Evolutionary conservation across 2,797 vertebrate genomes (phyloP), one percentile per base, ranked within the genome.

Genomic region (Ataeniobius toweri): DNA sequence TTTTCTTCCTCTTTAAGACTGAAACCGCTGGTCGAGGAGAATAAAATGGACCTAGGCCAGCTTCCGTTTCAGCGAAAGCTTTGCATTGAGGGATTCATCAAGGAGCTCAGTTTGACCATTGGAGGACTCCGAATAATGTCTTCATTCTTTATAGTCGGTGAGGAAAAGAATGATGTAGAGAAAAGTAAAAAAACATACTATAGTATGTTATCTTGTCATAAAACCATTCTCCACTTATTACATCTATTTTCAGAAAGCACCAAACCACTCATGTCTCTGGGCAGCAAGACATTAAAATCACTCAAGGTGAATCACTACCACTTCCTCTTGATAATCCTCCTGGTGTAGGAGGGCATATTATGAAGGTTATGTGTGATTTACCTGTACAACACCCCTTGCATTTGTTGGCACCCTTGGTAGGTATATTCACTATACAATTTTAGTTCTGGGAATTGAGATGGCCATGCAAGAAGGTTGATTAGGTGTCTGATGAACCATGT

Each of bases 241-340:
- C 6, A 46, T 81, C 24, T 79, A 1, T 83, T 80, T 91, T 74
- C 93, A 98, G 97, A 97, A 78, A 95, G 95, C 73, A 93, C 86
- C 9, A 94, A 95, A 83, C 93, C 94, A 67, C 90, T 92, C 76
- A 94, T 97, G 81, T 96, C 96, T 2, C 91, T 98, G 76, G 97
- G 97, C 69, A 94, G 93, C 81, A 96, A 96, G 92, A 96, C 96
- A 5, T 88, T 98, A 74, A 96, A 94, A 86, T 95, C 96, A 71
- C 91, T 97, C 77, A 97, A 97, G 96, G 97, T 97, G 95, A 77
- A 55, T 71, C 7, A 39, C 8, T 65, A 22, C 3, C 36, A 65
- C 20, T 65, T 39, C 8, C 31, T 22, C 36, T 65, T 39, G 36
- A 65, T 39, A 31, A 16, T 61, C 28, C 1, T 61, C 6, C 8